phyloP scores from a whole-genome alignment of 2,797 vertebrate species.

The Arnoldichthys spilopterus region DNA sequence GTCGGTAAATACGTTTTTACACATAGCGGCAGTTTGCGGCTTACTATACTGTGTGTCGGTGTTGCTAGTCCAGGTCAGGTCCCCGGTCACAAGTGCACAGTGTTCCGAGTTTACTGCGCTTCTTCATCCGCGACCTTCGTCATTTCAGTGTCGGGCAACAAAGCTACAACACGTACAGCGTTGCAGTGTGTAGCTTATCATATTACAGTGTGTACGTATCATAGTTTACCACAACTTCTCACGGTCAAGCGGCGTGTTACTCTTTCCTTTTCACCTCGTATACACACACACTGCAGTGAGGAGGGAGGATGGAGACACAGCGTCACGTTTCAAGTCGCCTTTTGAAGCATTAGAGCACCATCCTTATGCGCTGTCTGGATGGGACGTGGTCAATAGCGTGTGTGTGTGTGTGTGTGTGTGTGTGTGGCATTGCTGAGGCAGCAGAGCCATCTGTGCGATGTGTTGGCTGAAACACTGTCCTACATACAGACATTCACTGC shows the following conservation, averaged over 20 bases:
- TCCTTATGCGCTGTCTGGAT: too few species aligned
- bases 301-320: not conserved
- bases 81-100: too few species aligned
- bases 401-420: slow-evolving; percentile 25
- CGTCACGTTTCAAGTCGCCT: slow-evolving; percentile 12
- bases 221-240: not conserved
- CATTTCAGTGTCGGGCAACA: slow-evolving; percentile 28
- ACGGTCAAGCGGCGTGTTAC: too few species aligned
- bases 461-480: slow-evolving; percentile 72
- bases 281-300: not conserved
- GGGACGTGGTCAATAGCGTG: slow-evolving; percentile 30
- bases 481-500: slow-evolving; percentile 63
- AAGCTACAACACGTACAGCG: not conserved
- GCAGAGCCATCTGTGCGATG: slow-evolving; percentile 73
- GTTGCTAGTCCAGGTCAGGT: not conserved
- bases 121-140: slow-evolving; percentile 25
- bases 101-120: not conserved
- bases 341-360: not conserved
- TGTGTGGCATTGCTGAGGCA: slow-evolving; percentile 60
- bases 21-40: not conserved
- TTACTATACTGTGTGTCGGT: not conserved
- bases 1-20: not conserved
- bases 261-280: too few species aligned
- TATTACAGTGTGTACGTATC: not conserved
- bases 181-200: too few species aligned